Evolutionary conservation across 2,888 invertebrate genomes (phyloP).

Genomic region (Heteropelma amictum): DNA sequence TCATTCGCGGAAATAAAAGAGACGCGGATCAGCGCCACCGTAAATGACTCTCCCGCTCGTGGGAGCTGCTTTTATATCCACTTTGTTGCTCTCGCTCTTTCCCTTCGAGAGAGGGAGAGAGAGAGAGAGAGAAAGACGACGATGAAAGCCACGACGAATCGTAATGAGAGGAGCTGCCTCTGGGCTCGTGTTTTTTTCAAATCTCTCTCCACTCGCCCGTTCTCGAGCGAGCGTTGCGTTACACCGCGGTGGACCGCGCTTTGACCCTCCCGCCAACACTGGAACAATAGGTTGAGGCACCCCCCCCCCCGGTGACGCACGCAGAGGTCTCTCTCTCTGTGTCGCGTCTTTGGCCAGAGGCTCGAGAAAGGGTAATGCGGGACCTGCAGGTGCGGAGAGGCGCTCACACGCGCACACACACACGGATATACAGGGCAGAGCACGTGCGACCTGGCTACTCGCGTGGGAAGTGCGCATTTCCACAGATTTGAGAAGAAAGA

Average conservation of each 20-base stretch:
- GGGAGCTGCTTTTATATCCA: neutral
- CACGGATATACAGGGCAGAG: conserved; percentile 19
- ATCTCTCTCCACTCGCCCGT: neutral
- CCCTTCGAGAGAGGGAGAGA: conserved; percentile 12
- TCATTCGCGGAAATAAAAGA: conserved; percentile 31
- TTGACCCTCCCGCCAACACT: conserved; percentile 64
- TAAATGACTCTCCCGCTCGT: conserved; percentile 25
- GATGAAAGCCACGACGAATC: conserved; percentile 72
- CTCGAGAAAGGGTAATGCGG: conserved; percentile 48
- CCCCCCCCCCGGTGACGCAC: conserved; percentile 44
- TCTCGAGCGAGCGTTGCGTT: conserved; percentile 61
- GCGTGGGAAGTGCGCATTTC: conserved; percentile 38
- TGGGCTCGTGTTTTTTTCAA: conserved; percentile 51
- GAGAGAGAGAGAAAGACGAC: too few species aligned
- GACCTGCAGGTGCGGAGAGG: conserved; percentile 45
- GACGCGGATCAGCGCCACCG: conserved; percentile 52
- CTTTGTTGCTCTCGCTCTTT: conserved; percentile 27
- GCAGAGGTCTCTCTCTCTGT: conserved; percentile 7
- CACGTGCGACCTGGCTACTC: conserved; percentile 30
- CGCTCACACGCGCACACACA: conserved; percentile 15
- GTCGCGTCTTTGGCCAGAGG: conserved; percentile 27
- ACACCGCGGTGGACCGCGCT: conserved; percentile 60
- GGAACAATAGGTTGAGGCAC: conserved; percentile 57
- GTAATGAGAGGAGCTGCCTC: conserved; percentile 69
- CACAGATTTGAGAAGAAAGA: conserved; percentile 1